A percentile compares a stretch with the other conserved stretches of the same genome.
These are phyloP conservation scores for Paratilapia polleni DNA, from an alignment of 2,113 vertebrate species.

Conservation along the genomic window DNA sequence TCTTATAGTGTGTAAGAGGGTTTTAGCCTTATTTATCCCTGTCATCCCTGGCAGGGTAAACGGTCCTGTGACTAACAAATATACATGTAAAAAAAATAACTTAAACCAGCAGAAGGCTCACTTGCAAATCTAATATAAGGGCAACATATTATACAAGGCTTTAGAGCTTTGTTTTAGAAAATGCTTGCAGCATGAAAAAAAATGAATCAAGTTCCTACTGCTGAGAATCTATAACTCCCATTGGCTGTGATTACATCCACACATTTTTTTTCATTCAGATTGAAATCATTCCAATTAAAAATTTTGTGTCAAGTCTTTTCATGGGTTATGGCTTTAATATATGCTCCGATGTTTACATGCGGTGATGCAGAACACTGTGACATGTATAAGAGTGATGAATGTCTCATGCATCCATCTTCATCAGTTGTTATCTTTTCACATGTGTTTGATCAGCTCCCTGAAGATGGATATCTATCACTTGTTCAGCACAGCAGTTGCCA, in stretches of 20 bases:
- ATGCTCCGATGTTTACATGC: not conserved
- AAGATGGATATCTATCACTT: not conserved
- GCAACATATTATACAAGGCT: not conserved
- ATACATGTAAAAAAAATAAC: not conserved
- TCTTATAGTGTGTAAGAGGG: not conserved
- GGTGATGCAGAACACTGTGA: not conserved
- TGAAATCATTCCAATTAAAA: not conserved
- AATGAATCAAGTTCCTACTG: not conserved
- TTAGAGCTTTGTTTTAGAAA: not conserved
- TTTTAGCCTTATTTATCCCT: not conserved
- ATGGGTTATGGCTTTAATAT: not conserved
- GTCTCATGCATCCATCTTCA: not conserved
- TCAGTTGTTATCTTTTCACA: not conserved
- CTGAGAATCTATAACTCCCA: not conserved
- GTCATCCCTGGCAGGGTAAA: not conserved
- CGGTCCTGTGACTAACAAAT: not conserved
- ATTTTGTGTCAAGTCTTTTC: not conserved
- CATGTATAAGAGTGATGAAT: not conserved
- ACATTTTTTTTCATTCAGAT: not conserved
- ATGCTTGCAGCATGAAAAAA: not conserved
- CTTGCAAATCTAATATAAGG: not conserved
- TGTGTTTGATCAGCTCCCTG: not conserved
- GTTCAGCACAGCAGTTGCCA: slow-evolving; percentile 9
- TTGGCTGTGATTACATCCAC: not conserved
- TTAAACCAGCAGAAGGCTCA: not conserved